Conservation (phyloP, 2,113 vertebrate genomes). For the Gambusia affinis region DNA sequence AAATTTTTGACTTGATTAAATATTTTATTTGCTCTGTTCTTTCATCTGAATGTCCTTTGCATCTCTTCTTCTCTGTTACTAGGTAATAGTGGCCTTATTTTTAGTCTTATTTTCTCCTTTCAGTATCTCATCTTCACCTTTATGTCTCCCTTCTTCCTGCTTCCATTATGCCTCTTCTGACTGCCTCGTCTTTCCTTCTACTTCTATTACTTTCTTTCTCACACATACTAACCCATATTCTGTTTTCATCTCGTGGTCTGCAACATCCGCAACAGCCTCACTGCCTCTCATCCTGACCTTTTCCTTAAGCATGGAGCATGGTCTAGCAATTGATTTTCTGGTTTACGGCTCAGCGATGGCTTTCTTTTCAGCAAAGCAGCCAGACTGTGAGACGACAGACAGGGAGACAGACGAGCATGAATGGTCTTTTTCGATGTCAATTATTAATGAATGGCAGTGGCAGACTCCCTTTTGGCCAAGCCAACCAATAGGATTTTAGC, state of each 20-base stretch:
- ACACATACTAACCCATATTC: background rate
- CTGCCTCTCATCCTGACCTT: no score
- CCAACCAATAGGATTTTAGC: constrained; percentile 10
- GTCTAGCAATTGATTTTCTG: constrained; percentile 63
- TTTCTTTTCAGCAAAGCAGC: constrained; percentile 32
- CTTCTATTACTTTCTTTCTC: constrained; percentile 4
- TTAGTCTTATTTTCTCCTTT: background rate
- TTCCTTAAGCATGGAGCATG: constrained; percentile 24
- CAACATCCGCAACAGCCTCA: no score
- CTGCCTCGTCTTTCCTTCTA: background rate
- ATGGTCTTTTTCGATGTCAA: constrained; percentile 38
- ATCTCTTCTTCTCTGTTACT: no score
- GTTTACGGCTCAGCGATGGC: constrained; percentile 46
- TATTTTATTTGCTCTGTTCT: no score
- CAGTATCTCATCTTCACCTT: background rate
- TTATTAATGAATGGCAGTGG: constrained; percentile 52
- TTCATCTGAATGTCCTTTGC: no score
- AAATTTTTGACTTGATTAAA: background rate
- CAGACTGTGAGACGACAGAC: constrained; percentile 31
- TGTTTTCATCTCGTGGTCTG: no score
- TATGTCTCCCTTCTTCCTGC: background rate
- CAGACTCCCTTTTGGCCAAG: constrained; percentile 17
- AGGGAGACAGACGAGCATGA: constrained; percentile 6
- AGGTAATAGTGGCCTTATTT: no score
- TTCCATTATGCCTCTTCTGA: constrained; percentile 5